phyloP scores from a whole-genome alignment of 2,797 vertebrate genomes.

The Liparis tanakae region DNA sequence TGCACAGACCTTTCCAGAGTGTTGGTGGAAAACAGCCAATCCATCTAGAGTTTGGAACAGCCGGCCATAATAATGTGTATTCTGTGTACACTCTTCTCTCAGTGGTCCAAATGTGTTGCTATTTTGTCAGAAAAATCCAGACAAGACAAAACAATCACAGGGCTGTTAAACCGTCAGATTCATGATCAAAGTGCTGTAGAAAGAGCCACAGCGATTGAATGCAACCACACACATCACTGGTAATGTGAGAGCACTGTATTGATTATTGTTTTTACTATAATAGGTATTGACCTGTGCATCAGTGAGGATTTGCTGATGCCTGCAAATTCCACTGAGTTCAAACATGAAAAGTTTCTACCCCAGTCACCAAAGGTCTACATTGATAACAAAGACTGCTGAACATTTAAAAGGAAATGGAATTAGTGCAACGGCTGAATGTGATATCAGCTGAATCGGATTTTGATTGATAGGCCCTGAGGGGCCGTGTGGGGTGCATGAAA shows the following conservation, averaged over 20 bases:
- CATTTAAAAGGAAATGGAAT: constrained; percentile 64
- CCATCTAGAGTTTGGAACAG: constrained; percentile 23
- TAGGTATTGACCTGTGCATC: constrained; percentile 73
- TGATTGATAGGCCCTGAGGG: constrained; percentile 72
- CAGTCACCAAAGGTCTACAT: constrained; percentile 48
- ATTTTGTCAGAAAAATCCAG: constrained; percentile 29
- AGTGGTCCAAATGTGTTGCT: constrained; percentile 12
- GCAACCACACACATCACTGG: constrained; percentile 37
- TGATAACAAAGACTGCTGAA: constrained; percentile 58
- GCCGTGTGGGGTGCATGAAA: constrained; percentile 62
- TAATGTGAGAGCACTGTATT: constrained; percentile 54
- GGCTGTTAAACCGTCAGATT: constrained; percentile 49
- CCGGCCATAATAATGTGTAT: constrained; percentile 5
- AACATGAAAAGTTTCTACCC: constrained; percentile 61
- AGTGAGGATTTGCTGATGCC: constrained; percentile 69
- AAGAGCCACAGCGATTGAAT: constrained; percentile 37
- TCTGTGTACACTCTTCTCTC: background rate
- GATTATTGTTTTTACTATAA: constrained; percentile 77
- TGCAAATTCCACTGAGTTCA: constrained; percentile 66
- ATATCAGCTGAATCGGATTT: constrained; percentile 58
- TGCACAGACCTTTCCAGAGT: constrained; percentile 16
- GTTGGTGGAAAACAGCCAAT: constrained; percentile 31
- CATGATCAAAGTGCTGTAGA: constrained; percentile 33
- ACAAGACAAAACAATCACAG: constrained; percentile 35
- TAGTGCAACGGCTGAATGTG: constrained; percentile 47